phyloP scores from a whole-genome alignment of 2,888 invertebrate species.

The Crematogaster levior region DNA sequence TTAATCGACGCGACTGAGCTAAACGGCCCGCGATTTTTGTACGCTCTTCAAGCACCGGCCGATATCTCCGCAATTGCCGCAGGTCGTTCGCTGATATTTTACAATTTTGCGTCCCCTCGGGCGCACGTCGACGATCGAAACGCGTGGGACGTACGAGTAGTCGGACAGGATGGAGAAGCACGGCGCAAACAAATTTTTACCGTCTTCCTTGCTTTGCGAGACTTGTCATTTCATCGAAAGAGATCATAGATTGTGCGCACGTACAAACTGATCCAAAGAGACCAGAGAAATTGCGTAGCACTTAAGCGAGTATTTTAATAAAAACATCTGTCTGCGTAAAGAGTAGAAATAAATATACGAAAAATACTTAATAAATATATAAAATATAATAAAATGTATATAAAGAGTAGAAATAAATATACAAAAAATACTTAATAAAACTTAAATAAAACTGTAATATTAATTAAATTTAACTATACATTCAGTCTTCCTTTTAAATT shows the following conservation, averaged over 20 bases:
- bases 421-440: too few species aligned
- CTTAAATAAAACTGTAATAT: neutral
- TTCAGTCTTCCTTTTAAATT: neutral
- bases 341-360: neutral
- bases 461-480: neutral
- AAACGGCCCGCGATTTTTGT: slow-evolving; percentile 55
- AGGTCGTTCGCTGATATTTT: slow-evolving; percentile 73
- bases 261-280: neutral
- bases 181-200: slow-evolving; percentile 15
- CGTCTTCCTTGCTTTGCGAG: neutral
- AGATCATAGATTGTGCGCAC: neutral
- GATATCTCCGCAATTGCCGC: slow-evolving; percentile 79
- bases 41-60: slow-evolving; percentile 61
- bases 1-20: slow-evolving; percentile 63
- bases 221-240: slow-evolving; percentile 28
- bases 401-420: too few species aligned
- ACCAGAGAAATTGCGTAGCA: neutral
- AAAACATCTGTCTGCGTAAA: neutral
- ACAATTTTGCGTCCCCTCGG: slow-evolving; percentile 69
- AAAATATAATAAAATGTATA: too few species aligned
- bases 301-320: neutral
- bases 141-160: slow-evolving; percentile 46
- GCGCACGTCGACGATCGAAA: slow-evolving; percentile 14
- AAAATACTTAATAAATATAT: neutral
- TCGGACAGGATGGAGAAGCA: slow-evolving; percentile 29